These are phyloP conservation scores for Synanthedon formicaeformis DNA, from an alignment of 2,888 invertebrate genomes.

Conservation along the genomic window DNA sequence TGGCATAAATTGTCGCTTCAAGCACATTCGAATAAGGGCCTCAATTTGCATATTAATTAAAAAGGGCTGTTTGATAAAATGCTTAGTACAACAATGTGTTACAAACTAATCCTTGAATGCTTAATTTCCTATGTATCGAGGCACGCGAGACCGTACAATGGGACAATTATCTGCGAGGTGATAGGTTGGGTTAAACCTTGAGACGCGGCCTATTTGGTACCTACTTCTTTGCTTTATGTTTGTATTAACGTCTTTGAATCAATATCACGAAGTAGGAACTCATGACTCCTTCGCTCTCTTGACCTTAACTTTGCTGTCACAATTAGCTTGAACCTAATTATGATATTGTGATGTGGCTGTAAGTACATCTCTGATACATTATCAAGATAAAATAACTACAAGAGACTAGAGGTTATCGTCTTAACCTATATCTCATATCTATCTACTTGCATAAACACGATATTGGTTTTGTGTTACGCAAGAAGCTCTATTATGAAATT, in stretches of 20 bases:
- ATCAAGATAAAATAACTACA: too few species aligned
- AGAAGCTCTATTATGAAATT: not conserved
- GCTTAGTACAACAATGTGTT: not conserved
- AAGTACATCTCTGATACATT: too few species aligned
- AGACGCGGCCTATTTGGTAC: not conserved
- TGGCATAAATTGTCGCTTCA: too few species aligned
- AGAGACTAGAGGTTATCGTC: not conserved
- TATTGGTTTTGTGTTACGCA: too few species aligned
- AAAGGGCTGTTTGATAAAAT: too few species aligned
- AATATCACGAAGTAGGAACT: not conserved
- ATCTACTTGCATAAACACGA: not conserved
- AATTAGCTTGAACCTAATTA: too few species aligned
- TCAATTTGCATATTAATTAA: too few species aligned
- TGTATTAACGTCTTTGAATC: not conserved
- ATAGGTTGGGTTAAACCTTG: conserved; percentile 5
- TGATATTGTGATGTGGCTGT: too few species aligned
- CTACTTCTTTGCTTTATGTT: not conserved
- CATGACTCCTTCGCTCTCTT: not conserved
- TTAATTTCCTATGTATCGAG: conserved; percentile 17
- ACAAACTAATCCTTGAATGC: conserved; percentile 15
- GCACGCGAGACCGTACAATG: conserved; percentile 14
- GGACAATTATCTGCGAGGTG: conserved; percentile 12
- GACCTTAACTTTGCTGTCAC: not conserved
- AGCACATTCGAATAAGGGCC: too few species aligned
- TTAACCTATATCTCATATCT: not conserved